Percentiles rank a stretch among this genome's conserved stretches.
phyloP scores from a whole-genome alignment of 2,797 vertebrate genomes.

The Petrocephalus schoutedeni region DNA sequence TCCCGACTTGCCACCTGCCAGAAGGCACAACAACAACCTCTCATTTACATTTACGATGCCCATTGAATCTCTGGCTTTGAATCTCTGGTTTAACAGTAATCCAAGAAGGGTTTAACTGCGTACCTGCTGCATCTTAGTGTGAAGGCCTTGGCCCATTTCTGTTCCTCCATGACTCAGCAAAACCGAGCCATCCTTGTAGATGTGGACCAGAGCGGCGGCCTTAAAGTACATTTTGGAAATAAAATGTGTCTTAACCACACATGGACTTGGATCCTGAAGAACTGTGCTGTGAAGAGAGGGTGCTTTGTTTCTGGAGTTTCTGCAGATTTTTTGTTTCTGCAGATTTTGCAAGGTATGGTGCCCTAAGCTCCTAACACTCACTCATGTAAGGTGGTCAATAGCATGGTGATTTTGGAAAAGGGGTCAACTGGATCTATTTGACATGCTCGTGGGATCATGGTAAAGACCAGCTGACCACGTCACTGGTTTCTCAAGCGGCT shows the following conservation, averaged over 20 bases:
- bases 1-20: conserved; percentile 79
- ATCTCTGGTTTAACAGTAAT: neutral
- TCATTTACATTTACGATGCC: neutral
- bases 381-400: neutral
- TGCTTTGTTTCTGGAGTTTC: neutral
- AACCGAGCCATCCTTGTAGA: conserved; percentile 76
- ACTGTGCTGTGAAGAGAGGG: neutral
- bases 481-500: neutral
- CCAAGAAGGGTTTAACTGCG: neutral
- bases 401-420: neutral
- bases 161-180: conserved; percentile 71
- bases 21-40: conserved; percentile 19
- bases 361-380: neutral
- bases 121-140: conserved; percentile 82
- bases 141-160: conserved; percentile 77
- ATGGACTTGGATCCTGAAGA: neutral
- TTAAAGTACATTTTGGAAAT: conserved; percentile 34
- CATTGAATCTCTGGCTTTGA: neutral
- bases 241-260: neutral
- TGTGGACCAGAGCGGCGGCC: conserved; percentile 73
- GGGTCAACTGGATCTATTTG: neutral
- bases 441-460: neutral
- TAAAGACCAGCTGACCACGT: neutral
- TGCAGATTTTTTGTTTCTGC: too few relatives aligned
- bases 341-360: neutral